These are phyloP conservation scores for Hydrotaea diabolus DNA, from an alignment of 2,888 invertebrate genomes.

Conservation along the genomic window DNA sequence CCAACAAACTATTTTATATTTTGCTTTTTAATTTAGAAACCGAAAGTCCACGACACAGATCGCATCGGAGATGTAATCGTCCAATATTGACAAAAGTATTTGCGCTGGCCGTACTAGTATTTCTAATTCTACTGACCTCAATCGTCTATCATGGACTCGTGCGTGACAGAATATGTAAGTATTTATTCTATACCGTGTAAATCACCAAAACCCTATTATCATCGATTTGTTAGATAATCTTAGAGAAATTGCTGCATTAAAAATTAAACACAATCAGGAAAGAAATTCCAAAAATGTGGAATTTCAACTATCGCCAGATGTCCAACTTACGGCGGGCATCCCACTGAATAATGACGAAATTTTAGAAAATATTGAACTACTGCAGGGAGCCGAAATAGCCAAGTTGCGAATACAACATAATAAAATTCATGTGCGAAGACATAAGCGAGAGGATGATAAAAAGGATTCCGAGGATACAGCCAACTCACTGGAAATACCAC, in stretches of 20 bases:
- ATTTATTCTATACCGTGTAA: neutral
- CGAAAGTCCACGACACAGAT: conserved; percentile 66
- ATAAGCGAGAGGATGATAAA: conserved; percentile 34
- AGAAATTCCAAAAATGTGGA: conserved; percentile 66
- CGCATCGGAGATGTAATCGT: conserved; percentile 70
- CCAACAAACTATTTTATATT: neutral
- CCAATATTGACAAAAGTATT: conserved; percentile 69
- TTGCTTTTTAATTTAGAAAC: conserved; percentile 64
- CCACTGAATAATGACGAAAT: conserved; percentile 48
- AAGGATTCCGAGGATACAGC: conserved; percentile 14
- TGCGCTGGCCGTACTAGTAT: conserved; percentile 70
- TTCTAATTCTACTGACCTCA: conserved; percentile 72
- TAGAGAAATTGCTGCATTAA: conserved; percentile 70
- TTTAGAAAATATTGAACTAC: conserved; percentile 19
- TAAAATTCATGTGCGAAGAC: conserved; percentile 42
- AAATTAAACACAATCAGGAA: conserved; percentile 65
- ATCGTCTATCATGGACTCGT: conserved; percentile 75
- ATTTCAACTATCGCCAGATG: conserved; percentile 50
- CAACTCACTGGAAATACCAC: neutral
- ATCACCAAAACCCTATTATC: neutral
- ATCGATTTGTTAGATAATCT: conserved; percentile 69
- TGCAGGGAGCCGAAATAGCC: conserved; percentile 53
- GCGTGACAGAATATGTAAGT: conserved; percentile 74
- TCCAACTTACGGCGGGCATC: neutral
- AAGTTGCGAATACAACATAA: conserved; percentile 56